These are phyloP conservation scores for Zaprionus ghesquierei DNA, from an alignment of 1,140 invertebrate genomes.

Conservation along the genomic window DNA sequence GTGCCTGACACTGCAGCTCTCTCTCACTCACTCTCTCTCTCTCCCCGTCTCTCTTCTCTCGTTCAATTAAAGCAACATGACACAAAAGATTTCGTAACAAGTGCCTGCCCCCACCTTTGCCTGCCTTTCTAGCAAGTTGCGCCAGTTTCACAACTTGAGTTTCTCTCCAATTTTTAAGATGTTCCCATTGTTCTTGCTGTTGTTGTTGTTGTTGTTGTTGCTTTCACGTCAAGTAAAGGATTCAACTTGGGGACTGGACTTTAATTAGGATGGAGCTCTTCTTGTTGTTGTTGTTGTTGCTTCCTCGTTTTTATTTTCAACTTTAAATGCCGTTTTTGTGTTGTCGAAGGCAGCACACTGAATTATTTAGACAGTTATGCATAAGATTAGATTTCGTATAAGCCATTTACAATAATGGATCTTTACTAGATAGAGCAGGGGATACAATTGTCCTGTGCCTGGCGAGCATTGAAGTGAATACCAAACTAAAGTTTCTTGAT, in stretches of 20 bases:
- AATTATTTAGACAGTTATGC: conserved; percentile 30
- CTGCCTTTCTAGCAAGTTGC: conserved; percentile 3
- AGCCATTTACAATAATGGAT: conserved; percentile 26
- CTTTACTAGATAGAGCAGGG: not conserved
- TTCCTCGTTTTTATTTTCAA: conserved; percentile 20
- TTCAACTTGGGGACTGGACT: conserved; percentile 22
- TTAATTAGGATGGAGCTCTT: conserved; percentile 51
- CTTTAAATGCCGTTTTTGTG: conserved; percentile 64
- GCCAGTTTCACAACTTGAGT: conserved; percentile 29
- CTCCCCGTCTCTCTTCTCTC: conserved; percentile 14
- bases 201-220: not conserved
- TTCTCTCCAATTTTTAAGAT: conserved; percentile 26
- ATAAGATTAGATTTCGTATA: conserved; percentile 1
- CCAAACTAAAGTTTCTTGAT: too few species aligned
- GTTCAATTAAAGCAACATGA: conserved; percentile 67
- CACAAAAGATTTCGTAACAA: conserved; percentile 55
- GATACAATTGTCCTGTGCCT: not conserved
- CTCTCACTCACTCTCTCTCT: too few species aligned
- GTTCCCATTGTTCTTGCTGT: conserved; percentile 16
- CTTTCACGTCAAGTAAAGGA: conserved; percentile 6
- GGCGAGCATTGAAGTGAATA: not conserved
- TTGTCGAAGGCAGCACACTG: conserved; percentile 17
- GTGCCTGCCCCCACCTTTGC: not conserved
- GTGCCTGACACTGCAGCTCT: too few species aligned
- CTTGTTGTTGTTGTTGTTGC: conserved; percentile 2